Evolutionary conservation across 2,797 vertebrate species (phyloP), one percentile per base, ranked within the genome.

Genomic region (Gila robusta): DNA sequence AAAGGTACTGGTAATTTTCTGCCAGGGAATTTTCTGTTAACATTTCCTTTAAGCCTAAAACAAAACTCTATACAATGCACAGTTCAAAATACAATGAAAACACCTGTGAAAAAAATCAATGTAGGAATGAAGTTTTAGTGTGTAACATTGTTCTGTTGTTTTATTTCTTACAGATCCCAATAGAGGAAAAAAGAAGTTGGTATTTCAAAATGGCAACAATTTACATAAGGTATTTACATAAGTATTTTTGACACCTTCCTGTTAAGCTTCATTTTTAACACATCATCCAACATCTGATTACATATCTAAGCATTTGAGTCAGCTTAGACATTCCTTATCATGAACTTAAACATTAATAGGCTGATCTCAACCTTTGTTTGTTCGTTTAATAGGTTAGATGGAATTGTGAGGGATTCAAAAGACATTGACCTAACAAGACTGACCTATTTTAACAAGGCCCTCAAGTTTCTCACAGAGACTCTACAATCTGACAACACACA

Each of bases 201-300:
- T 97, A 95, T 93, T 97, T 97, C 87, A 97, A 96, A 91, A 98
- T 98, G 97, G 96, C 97, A 79, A 96, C 94, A 5, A 94, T 97
- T 91, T 96, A 96, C 87, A 95, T 98, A 90, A 96, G 96, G 97
- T 98, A 49, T 73, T 67, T 79, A 26, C 26, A 80, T 2, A 59
- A 52, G n/a, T 52, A 74, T 52, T 77, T 62, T 84, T 12, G 5
- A 52, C 73, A 56, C 16, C 1, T 28, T 17, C 56, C 12, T 39
- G 32, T 37, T 26, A 17, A 41, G 2, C 35, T 62, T 37, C 1
- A 16, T 39, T 62, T 59, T 62, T 62, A 41, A 62, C 19, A 79
- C 52, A 47, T 12, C 14, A 19, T 67, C 26, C 92, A 5, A 52
- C n/a, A 11, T 64, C 49, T 47, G 6, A 71, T 10, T 64, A 1